Conservation (phyloP, 2,113 vertebrate genomes). For the Scomber colias region DNA sequence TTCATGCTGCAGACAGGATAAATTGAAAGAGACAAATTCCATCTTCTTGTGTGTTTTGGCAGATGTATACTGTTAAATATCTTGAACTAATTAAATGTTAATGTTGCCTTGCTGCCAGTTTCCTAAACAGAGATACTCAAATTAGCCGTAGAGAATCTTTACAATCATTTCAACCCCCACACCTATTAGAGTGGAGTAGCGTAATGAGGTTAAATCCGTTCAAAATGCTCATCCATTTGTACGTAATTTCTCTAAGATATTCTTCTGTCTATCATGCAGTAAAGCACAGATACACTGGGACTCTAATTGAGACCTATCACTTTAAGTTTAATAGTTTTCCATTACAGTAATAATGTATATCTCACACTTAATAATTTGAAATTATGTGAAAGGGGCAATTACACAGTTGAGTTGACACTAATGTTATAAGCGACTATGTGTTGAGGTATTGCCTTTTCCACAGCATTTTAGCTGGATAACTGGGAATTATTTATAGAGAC, state of each 20-base stretch:
- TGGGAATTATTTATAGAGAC: too few species aligned
- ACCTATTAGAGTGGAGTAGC: background rate
- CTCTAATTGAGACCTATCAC: background rate
- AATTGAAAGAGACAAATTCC: constrained; percentile 19
- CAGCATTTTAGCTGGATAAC: too few species aligned
- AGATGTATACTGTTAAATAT: constrained; percentile 10
- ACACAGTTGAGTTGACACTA: background rate
- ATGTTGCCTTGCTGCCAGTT: background rate
- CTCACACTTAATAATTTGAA: background rate
- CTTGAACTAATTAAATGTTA: constrained; percentile 41
- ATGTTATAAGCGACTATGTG: too few species aligned
- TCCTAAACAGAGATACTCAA: background rate
- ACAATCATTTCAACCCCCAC: background rate
- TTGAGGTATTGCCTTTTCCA: background rate
- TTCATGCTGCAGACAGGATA: background rate
- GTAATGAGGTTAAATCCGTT: background rate
- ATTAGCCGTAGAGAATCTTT: background rate
- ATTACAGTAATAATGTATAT: background rate
- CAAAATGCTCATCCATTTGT: background rate
- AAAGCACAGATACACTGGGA: background rate
- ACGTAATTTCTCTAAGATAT: background rate
- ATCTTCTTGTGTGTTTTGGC: constrained; percentile 2
- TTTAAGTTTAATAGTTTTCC: background rate
- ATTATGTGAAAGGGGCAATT: background rate
- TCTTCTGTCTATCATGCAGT: background rate